phyloP scores from a whole-genome alignment of 2,797 vertebrate species.

The Spinibarbus caldwelli region DNA sequence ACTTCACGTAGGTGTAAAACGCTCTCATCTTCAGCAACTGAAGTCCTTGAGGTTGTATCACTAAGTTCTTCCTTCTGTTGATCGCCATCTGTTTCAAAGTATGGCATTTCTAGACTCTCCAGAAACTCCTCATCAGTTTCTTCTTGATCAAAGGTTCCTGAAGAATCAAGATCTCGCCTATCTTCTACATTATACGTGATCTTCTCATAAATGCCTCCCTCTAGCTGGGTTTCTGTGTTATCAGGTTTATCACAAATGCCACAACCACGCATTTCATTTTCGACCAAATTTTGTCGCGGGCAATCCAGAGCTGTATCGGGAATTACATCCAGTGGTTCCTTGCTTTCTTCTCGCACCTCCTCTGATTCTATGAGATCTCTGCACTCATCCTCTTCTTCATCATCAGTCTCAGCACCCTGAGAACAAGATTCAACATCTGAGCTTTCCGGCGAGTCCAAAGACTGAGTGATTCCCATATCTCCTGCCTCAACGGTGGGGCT shows the following conservation, averaged over 20 bases:
- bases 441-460: slow-evolving; percentile 62
- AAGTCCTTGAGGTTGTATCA: background rate
- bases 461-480: slow-evolving; percentile 73
- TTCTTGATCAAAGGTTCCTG: slow-evolving; percentile 9
- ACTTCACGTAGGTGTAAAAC: background rate
- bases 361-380: background rate
- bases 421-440: slow-evolving; percentile 63
- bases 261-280: slow-evolving; percentile 10
- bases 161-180: slow-evolving; percentile 3
- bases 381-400: slow-evolving; percentile 27
- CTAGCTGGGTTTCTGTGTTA: background rate
- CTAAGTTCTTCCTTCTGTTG: background rate
- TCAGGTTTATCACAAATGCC: background rate
- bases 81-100: background rate
- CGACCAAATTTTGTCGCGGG: background rate
- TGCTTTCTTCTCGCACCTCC: slow-evolving; percentile 34
- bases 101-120: slow-evolving; percentile 12
- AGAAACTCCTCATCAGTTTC: slow-evolving; percentile 24
- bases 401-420: slow-evolving; percentile 44
- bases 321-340: slow-evolving; percentile 6
- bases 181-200: slow-evolving; percentile 21
- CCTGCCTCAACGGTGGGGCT: slow-evolving; percentile 28
- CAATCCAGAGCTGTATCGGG: background rate
- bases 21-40: background rate
- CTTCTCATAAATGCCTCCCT: slow-evolving; percentile 3